Evolutionary conservation across 2,888 invertebrate species (phyloP).

Genomic region (Pseudoips prasinana): DNA sequence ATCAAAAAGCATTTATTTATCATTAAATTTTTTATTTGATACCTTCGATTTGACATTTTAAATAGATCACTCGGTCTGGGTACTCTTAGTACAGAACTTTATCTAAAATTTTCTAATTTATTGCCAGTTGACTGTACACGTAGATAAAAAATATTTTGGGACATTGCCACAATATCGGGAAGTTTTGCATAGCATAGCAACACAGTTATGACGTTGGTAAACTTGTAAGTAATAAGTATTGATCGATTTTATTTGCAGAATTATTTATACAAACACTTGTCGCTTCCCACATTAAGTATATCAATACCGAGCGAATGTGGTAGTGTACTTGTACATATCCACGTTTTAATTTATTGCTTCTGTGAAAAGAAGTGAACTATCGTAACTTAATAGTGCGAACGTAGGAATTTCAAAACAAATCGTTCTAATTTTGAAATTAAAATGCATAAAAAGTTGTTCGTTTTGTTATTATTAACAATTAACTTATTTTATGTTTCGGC

Average conservation of each 20-base stretch:
- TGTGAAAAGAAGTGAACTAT: neutral
- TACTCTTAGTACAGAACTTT: no score
- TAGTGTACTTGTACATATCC: no score
- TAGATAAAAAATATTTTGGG: no score
- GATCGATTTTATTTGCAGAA: conserved; percentile 50
- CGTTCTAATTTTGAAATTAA: conserved; percentile 14
- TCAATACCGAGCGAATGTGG: conserved; percentile 8
- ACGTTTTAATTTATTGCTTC: no score
- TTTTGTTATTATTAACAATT: conserved; percentile 38
- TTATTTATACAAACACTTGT: conserved; percentile 54
- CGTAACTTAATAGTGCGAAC: neutral
- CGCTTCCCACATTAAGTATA: conserved; percentile 33
- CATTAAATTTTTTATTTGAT: no score
- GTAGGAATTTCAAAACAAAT: neutral
- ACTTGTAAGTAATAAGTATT: conserved; percentile 37
- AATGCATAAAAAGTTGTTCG: conserved; percentile 39
- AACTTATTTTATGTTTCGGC: conserved; percentile 36
- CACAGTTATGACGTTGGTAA: conserved; percentile 54
- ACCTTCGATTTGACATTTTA: no score
- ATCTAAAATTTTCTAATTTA: no score
- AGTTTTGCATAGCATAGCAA: conserved; percentile 25
- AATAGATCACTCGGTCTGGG: no score
- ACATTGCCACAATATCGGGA: no score
- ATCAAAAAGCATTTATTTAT: no score
- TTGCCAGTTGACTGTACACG: no score